Percentiles rank a stretch among this genome's conserved stretches.
phyloP scores from a whole-genome alignment of 2,797 vertebrate genomes.

The Megalops cyprinoides region DNA sequence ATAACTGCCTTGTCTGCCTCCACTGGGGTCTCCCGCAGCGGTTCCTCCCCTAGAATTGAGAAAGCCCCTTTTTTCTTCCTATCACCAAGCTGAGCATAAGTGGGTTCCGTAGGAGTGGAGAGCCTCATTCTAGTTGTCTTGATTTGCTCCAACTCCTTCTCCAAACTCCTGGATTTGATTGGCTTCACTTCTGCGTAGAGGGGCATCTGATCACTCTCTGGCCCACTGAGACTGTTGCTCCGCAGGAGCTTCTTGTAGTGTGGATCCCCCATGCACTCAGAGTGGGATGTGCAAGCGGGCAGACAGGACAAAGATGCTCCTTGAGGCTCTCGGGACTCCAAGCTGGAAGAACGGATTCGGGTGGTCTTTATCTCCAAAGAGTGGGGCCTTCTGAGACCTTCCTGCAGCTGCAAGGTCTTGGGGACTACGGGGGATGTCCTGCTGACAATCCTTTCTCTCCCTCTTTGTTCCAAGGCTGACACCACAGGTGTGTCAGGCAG shows the following conservation, averaged over 20 bases:
- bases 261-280: constrained; percentile 81
- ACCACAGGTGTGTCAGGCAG: constrained; percentile 81
- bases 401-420: constrained; percentile 74
- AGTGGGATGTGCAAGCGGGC: constrained; percentile 79
- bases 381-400: constrained; percentile 70
- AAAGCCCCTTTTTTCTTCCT: constrained; percentile 85
- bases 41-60: constrained; percentile 83
- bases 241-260: constrained; percentile 89
- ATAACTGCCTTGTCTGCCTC: constrained; percentile 39
- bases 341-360: constrained; percentile 90
- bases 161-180: constrained; percentile 80
- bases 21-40: constrained; percentile 55
- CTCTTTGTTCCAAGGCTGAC: constrained; percentile 75
- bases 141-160: constrained; percentile 85
- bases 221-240: constrained; percentile 88
- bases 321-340: constrained; percentile 87
- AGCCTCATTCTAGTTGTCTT: constrained; percentile 78
- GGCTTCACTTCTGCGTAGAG: constrained; percentile 84
- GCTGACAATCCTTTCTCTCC: constrained; percentile 72
- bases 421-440: constrained; percentile 71
- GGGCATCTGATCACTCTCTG: constrained; percentile 85
- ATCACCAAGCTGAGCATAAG: constrained; percentile 82
- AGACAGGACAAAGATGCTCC: constrained; percentile 82
- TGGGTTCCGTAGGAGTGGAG: constrained; percentile 82
- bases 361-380: constrained; percentile 81